Evolutionary conservation across 92 coral and sea anemone species (phyloP), one percentile per base, ranked within the genome.

Genomic region (Porites lobata): DNA sequence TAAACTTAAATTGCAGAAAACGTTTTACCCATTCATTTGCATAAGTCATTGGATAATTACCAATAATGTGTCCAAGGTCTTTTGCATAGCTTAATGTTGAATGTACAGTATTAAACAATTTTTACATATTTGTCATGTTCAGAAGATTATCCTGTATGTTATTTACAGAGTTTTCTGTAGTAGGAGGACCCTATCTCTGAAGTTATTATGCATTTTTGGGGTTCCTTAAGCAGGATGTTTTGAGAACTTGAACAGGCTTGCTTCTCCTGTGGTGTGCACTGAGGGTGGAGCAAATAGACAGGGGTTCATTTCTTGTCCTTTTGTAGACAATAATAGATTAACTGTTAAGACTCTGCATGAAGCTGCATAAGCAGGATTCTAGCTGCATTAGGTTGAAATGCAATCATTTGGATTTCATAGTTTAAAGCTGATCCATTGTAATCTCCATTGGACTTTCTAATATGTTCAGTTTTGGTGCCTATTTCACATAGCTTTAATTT

Each of bases 251-350:
- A 43, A 50, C 19, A 50, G 74, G 64, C 64, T 20, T 65, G 73
- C 17, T 2, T 53, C 50, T n/a, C 56, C 62, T 64, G 58, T 22
- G 43, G 75, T 3, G 62, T 80, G 19, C 50, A 52, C 74, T 14
- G 0, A 38, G 73, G 62, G 62, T 51, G 84, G 84, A 20, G 74
- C 56, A 52, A 11, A 26, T 26, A 38, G 47, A 1, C 32, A n/a
- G 26, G 10, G 6, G 15, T 32, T 32, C 17, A 70, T 43, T 50
- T 47, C 43, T 1, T 20, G 73, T 51, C 84, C 13, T 78, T 32
- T 56, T 9, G 10, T 20, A 78, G 71, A 63, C 54, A 38, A 78
- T 63, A 78, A 78, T 76, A 64, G 58, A 51, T 64, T 61, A 43
- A 20, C 70, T 66, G 9, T 38, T 70, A 17, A 15, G 52, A 13